phyloP scores from a whole-genome alignment of 2,888 invertebrate genomes.

The Xanthia icteritia region DNA sequence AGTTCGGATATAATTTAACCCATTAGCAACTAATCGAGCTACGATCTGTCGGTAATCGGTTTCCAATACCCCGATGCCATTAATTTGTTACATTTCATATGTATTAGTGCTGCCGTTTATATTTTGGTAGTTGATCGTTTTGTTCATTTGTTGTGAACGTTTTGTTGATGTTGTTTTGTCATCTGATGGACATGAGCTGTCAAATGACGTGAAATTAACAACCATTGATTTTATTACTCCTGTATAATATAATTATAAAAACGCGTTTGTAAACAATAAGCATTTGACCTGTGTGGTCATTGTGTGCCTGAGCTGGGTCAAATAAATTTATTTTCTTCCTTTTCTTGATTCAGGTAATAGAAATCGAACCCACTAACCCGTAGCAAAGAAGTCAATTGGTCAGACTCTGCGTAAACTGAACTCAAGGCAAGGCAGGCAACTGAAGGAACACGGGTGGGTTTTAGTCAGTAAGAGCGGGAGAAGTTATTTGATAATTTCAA shows the following conservation, averaged over 20 bases:
- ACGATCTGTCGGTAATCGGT: constrained; percentile 71
- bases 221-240: background rate
- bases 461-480: no score
- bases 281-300: background rate
- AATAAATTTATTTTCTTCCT: background rate
- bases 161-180: constrained; percentile 1
- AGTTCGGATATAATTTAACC: constrained; percentile 70
- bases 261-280: background rate
- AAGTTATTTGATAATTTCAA: no score
- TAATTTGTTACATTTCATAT: constrained; percentile 73
- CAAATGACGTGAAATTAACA: no score
- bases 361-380: background rate
- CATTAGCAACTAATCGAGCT: constrained; percentile 71
- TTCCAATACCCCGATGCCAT: constrained; percentile 70
- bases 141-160: constrained; percentile 27
- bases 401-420: background rate
- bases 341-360: background rate
- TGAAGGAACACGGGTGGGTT: no score
- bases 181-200: background rate
- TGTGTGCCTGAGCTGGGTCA: background rate
- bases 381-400: background rate
- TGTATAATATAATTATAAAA: background rate
- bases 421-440: background rate
- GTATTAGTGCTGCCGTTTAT: constrained; percentile 54
- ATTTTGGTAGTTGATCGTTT: constrained; percentile 49